A percentile compares a stretch with the other conserved stretches of the same genome.
Evolutionary conservation across 2,797 vertebrate species (phyloP).

Genomic region (Hemibagrus guttatus): DNA sequence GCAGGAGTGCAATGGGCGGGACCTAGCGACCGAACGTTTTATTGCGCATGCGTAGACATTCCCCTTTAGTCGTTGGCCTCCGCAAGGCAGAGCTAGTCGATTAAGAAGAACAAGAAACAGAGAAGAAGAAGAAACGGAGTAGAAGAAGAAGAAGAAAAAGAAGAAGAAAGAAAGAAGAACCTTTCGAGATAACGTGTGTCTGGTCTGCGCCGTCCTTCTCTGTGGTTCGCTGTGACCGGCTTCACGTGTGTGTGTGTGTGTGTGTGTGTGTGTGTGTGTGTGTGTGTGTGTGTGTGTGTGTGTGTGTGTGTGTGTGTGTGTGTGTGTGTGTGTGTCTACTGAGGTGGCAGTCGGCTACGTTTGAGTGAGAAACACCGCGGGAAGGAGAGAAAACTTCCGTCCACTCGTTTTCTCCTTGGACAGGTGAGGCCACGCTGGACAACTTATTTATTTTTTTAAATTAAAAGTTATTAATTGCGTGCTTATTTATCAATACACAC

Average conservation of each 20-base stretch:
- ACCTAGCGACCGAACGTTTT: not conserved
- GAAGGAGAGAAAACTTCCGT: not conserved
- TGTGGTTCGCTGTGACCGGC: not conserved
- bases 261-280: too few relatives aligned
- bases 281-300: not conserved
- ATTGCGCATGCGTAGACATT: conserved; percentile 5
- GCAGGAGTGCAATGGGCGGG: not conserved
- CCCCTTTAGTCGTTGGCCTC: not conserved
- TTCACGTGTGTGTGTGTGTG: too few relatives aligned
- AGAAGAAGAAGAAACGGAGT: not conserved
- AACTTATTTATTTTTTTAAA: too few relatives aligned
- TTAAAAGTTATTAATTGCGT: not conserved
- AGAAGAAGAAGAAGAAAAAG: not conserved
- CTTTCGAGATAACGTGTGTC: not conserved
- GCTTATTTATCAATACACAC: not conserved
- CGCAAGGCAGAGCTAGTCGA: not conserved
- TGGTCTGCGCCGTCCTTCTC: too few relatives aligned
- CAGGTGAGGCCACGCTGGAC: conserved; percentile 15
- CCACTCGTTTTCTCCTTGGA: not conserved
- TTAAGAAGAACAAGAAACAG: not conserved
- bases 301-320: too few relatives aligned
- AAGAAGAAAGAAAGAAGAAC: not conserved
- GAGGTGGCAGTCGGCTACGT: not conserved
- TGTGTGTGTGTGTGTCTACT: not conserved
- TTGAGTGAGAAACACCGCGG: not conserved